Percentiles rank a stretch among this genome's conserved stretches.
Conservation (phyloP, 2,113 vertebrate species). For the Nematolebias whitei region DNA sequence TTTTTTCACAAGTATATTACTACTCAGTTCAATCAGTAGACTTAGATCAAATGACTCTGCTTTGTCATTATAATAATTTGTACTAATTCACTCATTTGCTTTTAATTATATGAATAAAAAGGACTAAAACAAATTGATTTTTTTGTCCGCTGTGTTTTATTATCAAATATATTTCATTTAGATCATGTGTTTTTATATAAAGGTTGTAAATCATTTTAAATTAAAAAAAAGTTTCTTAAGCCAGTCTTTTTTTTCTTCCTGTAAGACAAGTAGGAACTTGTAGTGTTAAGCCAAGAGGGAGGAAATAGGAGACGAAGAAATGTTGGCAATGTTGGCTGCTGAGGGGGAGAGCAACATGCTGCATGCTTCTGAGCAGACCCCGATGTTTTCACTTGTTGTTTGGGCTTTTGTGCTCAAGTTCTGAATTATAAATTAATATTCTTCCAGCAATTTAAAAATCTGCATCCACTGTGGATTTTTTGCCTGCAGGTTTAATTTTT, state of each 20-base stretch:
- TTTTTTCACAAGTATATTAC: conserved; percentile 2
- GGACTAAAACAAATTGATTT: conserved; percentile 3
- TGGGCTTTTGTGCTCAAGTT: conserved; percentile 9
- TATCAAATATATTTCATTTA: neutral
- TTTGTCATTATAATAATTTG: conserved; percentile 23
- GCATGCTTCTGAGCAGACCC: conserved; percentile 47
- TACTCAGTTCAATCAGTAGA: conserved; percentile 6
- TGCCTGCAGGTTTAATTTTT: neutral
- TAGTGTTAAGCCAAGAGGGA: conserved; percentile 30
- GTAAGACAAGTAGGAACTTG: conserved; percentile 2
- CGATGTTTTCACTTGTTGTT: conserved; percentile 10
- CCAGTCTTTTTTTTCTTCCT: neutral
- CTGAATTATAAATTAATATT: neutral
- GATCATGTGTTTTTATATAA: neutral
- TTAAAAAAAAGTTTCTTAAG: neutral
- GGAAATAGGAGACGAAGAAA: conserved; percentile 46
- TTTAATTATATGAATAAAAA: conserved; percentile 56
- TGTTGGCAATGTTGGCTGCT: conserved; percentile 27
- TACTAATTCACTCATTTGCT: conserved; percentile 25
- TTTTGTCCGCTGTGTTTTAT: neutral
- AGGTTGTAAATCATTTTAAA: neutral
- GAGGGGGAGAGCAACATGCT: conserved; percentile 36
- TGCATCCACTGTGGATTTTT: neutral
- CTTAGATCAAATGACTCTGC: conserved; percentile 8
- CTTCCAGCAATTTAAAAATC: neutral